A percentile compares a stretch with the other conserved stretches of the same genome.
Conservation (phyloP, 2,797 vertebrate species). For the Cryptoprocta ferox region DNA sequence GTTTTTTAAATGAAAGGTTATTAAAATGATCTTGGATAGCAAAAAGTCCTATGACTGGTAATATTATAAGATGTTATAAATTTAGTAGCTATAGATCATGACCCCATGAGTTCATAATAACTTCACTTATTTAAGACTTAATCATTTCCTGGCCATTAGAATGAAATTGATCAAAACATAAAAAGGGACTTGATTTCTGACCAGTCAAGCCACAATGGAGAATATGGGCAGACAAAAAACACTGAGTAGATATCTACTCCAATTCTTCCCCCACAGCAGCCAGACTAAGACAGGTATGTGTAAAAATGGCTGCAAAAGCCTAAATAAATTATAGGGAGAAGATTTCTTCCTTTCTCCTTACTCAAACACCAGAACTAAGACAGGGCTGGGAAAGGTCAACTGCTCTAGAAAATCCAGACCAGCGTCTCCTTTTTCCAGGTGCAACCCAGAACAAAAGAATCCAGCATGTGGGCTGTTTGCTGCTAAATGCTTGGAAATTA, state of each 20-base stretch:
- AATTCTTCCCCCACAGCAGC: neutral
- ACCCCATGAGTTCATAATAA: neutral
- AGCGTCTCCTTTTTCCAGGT: neutral
- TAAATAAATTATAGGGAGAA: neutral
- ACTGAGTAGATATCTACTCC: neutral
- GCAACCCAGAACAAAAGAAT: neutral
- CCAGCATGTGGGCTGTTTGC: neutral
- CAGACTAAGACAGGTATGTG: neutral
- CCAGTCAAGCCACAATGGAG: neutral
- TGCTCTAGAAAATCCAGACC: neutral
- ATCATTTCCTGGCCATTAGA: neutral
- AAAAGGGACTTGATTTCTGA: neutral
- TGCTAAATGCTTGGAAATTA: neutral
- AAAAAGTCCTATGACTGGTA: neutral
- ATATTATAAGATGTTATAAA: neutral
- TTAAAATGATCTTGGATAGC: neutral
- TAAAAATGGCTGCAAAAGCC: neutral
- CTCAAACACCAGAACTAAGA: neutral
- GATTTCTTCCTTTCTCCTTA: neutral
- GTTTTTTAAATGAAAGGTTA: slow-evolving; percentile 4
- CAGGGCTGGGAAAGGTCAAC: neutral
- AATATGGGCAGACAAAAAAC: neutral
- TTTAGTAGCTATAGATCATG: neutral
- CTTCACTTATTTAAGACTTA: neutral
- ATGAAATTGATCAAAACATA: neutral